Conservation (phyloP, 1,140 invertebrate species). For the Drosophila kurseongensis region DNA sequence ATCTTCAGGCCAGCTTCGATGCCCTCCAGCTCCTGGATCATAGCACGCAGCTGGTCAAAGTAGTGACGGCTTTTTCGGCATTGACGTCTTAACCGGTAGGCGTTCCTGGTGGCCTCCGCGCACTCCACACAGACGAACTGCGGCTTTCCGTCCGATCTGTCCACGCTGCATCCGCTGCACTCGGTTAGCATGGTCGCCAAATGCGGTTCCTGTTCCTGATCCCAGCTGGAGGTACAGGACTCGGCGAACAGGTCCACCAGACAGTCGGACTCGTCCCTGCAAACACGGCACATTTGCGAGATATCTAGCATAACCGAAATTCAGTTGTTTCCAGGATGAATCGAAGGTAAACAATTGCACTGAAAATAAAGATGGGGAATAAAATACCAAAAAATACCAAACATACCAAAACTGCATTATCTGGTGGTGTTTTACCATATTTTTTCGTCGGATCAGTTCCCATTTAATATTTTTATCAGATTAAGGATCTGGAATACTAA, state of each 20-base stretch:
- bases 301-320: conserved; percentile 9
- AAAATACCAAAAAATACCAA: conserved; percentile 10
- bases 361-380: not conserved
- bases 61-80: conserved; percentile 3
- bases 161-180: conserved; percentile 10
- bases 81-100: conserved; percentile 6
- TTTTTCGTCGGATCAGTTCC: not conserved
- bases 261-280: conserved; percentile 14
- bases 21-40: not conserved
- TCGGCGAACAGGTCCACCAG: conserved; percentile 12
- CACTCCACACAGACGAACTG: conserved; percentile 22
- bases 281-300: conserved; percentile 24
- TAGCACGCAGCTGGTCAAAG: conserved; percentile 3
- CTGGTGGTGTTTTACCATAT: no score
- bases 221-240: no score
- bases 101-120: not conserved
- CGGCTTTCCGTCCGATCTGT: conserved; percentile 7
- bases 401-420: not conserved
- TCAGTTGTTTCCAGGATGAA: not conserved
- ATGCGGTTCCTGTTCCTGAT: not conserved
- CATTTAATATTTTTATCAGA: no score
- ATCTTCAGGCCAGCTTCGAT: not conserved
- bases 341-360: not conserved
- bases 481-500: no score
- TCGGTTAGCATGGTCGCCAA: conserved; percentile 23